Evolutionary conservation across 2,113 vertebrate genomes (phyloP), one percentile per base, ranked within the genome.

Genomic region (Microtus pennsylvanicus): DNA sequence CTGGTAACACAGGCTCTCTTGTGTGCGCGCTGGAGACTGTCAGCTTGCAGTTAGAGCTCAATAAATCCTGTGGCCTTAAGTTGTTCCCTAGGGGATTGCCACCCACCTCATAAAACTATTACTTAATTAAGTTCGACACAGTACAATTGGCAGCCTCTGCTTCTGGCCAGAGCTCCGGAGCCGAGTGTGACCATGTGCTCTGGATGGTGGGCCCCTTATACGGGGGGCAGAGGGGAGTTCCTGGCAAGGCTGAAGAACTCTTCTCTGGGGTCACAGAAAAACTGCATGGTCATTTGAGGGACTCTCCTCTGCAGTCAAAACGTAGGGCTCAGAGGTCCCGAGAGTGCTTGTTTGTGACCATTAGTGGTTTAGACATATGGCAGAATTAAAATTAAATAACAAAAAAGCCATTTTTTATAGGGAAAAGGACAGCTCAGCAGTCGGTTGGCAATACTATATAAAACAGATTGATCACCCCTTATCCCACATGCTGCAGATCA

Each of bases 61-160:
- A 97, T 98, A 99, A 99, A 98, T 98, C 98, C 97, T 92, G 89
- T 96, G 96, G 95, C 95, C 97, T 98, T 96, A 50, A 47, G 92
- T 97, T 96, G 97, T 98, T 97, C 98, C 97, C 98, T 83, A 6
- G 96, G 97, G 98, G 70, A 97, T 97, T 97, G 97, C 98, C 96
- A 70, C 96, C 97, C 98, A 98, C 98, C 98, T 98, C 98, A 98
- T 98, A 98, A 98, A 98, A 98, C 98, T 98, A 96, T 98, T 98
- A 98, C 97, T 98, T 98, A 98, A 98, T 98, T 98, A 99, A 98
- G 97, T 98, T 95, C 93, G 93, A 98, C 78, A 83, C 94, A 96
- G 97, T 89, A 97, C 94, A 97, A 97, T 97, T 97, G 97, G 97
- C 98, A 98, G 96, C 80, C 97, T 98, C 95, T 98, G 95, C 97